Conservation (phyloP, 2,797 vertebrate genomes). For the Lophotriccus pileatus region DNA sequence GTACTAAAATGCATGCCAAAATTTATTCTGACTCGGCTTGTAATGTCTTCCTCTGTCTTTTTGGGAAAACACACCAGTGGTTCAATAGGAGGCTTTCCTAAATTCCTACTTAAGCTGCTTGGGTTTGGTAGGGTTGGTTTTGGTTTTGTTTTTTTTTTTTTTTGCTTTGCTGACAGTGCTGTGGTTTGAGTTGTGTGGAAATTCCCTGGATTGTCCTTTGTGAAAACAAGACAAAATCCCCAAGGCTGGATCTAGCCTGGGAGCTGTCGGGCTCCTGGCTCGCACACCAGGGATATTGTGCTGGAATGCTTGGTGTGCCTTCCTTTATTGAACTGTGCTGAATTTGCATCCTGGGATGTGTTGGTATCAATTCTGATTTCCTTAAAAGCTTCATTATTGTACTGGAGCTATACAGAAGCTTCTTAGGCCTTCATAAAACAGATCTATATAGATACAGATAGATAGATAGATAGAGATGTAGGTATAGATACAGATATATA, state of each 20-base stretch:
- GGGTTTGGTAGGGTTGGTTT: not conserved
- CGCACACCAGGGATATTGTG: fast-evolving
- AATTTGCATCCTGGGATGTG: not conserved
- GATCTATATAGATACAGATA: too few species aligned
- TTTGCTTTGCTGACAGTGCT: not conserved
- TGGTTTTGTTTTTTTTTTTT: not conserved
- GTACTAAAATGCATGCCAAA: not conserved
- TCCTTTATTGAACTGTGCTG: not conserved
- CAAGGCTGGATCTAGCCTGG: fast-evolving
- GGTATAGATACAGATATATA: too few species aligned
- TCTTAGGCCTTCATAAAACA: not conserved
- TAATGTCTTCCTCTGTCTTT: not conserved
- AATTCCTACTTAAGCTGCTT: not conserved
- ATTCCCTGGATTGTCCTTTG: fast-evolving
- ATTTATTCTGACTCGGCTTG: not conserved
- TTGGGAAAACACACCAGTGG: not conserved
- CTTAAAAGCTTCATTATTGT: not conserved
- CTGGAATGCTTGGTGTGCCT: not conserved
- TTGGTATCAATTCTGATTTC: not conserved
- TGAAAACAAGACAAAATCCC: not conserved
- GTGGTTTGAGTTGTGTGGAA: not conserved
- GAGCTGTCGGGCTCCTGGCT: not conserved
- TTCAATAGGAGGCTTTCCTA: not conserved
- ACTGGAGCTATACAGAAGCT: not conserved
- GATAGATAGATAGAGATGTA: too few species aligned